Percentiles rank a stretch among this genome's conserved stretches.
Evolutionary conservation across 2,113 vertebrate species (phyloP).

Genomic region (Cryptotis parvus): DNA sequence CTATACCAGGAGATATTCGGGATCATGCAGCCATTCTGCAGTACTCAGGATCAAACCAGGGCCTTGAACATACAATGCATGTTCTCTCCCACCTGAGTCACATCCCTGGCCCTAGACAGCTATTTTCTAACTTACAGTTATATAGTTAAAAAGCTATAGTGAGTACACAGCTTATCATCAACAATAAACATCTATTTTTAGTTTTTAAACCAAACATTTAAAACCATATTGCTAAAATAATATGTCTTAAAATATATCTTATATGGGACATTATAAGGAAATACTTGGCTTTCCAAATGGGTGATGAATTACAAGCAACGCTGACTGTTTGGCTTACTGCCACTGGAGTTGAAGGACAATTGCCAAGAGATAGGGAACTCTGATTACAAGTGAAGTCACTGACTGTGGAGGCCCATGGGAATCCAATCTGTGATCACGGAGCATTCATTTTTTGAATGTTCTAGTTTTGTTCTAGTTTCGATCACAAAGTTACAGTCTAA

Average conservation of each 20-base stretch:
- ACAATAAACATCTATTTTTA: conserved; percentile 21
- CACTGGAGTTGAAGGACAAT: conserved; percentile 27
- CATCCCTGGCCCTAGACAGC: background rate
- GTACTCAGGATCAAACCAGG: too few relatives aligned
- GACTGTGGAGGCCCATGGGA: background rate
- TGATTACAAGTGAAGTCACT: conserved; percentile 58
- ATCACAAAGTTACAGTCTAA: conserved; percentile 54
- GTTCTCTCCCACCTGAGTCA: too few relatives aligned
- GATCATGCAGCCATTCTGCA: too few relatives aligned
- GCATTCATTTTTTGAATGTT: conserved; percentile 54
- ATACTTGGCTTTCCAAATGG: conserved; percentile 7
- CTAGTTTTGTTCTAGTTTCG: conserved; percentile 64
- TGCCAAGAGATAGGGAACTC: background rate
- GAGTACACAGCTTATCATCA: conserved; percentile 35
- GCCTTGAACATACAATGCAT: too few relatives aligned
- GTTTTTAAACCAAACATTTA: conserved; percentile 31
- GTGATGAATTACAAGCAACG: conserved; percentile 10
- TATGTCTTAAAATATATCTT: conserved; percentile 16
- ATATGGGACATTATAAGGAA: too few relatives aligned
- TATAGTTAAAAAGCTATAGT: conserved; percentile 18
- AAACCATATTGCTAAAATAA: conserved; percentile 48
- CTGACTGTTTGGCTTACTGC: conserved; percentile 39
- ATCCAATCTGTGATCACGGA: conserved; percentile 26
- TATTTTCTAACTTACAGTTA: conserved; percentile 32
- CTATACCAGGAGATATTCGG: too few relatives aligned